phyloP scores from a whole-genome alignment of 1,140 invertebrate genomes.

The Lepidurus arcticus region DNA sequence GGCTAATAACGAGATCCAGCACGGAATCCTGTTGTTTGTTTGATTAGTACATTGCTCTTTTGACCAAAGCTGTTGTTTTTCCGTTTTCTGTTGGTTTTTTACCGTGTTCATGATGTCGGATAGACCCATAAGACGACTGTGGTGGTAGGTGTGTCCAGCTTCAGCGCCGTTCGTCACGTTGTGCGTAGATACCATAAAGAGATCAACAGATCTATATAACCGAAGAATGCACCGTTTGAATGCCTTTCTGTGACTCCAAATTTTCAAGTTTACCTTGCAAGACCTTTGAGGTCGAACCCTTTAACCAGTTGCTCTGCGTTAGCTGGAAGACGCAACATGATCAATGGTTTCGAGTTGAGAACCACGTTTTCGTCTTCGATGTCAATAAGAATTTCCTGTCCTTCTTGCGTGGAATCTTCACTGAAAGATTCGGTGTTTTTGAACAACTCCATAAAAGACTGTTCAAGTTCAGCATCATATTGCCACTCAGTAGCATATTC shows the following conservation, averaged over 20 bases:
- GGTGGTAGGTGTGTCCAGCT: conserved; percentile 59
- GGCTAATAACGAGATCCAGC: conserved; percentile 63
- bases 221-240: background rate
- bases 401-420: background rate
- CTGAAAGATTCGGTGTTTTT: background rate
- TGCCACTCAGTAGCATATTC: background rate
- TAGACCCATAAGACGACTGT: conserved; percentile 65
- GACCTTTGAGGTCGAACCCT: conserved; percentile 38
- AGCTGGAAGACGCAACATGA: conserved; percentile 38
- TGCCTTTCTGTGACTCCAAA: background rate
- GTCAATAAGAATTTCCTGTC: conserved; percentile 17
- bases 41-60: background rate
- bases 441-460: conserved; percentile 30
- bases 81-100: conserved; percentile 37
- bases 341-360: conserved; percentile 31
- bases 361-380: conserved; percentile 5
- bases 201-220: conserved; percentile 48
- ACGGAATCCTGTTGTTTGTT: conserved; percentile 58
- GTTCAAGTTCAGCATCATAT: background rate
- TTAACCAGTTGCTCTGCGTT: conserved; percentile 39
- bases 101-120: conserved; percentile 72
- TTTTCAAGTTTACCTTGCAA: conserved; percentile 38
- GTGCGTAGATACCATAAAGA: conserved; percentile 63
- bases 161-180: conserved; percentile 59
- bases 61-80: background rate